Percentiles rank a stretch among this genome's conserved stretches.
Evolutionary conservation across 2,113 vertebrate species (phyloP).

Genomic region (Variabilichromis moorii): DNA sequence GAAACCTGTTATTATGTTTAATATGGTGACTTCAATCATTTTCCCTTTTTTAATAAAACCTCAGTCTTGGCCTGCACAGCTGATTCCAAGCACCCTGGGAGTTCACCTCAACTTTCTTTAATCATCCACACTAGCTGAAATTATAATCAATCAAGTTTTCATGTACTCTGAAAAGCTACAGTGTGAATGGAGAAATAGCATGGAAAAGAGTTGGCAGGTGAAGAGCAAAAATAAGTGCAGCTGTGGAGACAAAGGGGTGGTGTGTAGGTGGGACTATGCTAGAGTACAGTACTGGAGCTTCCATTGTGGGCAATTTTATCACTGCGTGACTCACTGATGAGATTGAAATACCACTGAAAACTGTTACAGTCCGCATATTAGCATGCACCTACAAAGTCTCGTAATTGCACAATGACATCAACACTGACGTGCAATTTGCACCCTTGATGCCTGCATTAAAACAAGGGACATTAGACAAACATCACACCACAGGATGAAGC

Average conservation of each 20-base stretch:
- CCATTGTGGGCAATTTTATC: constrained; percentile 45
- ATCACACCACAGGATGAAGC: not conserved
- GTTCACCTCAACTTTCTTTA: constrained; percentile 20
- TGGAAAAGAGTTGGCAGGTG: not conserved
- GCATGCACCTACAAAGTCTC: not conserved
- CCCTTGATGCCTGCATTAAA: not conserved
- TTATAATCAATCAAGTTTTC: not conserved
- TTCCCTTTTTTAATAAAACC: constrained; percentile 43
- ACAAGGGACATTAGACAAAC: not conserved
- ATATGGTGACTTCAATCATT: constrained; percentile 46
- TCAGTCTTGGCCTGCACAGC: constrained; percentile 8
- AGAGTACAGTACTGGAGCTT: constrained; percentile 37
- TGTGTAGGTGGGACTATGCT: constrained; percentile 21
- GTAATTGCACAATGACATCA: not conserved
- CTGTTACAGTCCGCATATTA: not conserved
- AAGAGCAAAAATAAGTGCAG: not conserved
- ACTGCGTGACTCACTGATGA: constrained; percentile 32
- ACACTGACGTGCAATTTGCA: not conserved
- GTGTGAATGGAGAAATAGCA: not conserved
- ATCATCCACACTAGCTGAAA: not conserved
- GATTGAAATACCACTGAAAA: constrained; percentile 12
- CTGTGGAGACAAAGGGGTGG: not conserved
- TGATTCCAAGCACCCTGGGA: constrained; percentile 23
- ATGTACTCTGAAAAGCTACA: not conserved
- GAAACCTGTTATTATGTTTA: constrained; percentile 50